Conservation (phyloP, 2,113 vertebrate genomes). For the Corynorhinus townsendii region DNA sequence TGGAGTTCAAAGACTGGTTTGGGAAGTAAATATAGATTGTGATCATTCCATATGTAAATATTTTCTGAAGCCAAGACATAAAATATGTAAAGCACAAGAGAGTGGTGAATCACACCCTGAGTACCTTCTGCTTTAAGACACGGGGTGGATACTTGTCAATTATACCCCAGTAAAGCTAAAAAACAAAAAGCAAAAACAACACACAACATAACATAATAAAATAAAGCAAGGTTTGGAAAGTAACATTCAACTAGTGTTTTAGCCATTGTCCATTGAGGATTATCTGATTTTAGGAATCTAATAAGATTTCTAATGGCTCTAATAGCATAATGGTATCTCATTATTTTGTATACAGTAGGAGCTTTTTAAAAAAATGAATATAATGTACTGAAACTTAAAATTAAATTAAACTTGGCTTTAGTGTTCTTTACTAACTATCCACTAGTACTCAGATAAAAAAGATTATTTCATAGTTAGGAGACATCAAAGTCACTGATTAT, state of each 20-base stretch:
- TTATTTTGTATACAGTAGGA: not conserved
- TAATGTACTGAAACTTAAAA: not conserved
- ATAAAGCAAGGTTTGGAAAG: not conserved
- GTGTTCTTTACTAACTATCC: not conserved
- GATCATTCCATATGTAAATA: not conserved
- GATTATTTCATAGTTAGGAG: not conserved
- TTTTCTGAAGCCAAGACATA: constrained; percentile 15
- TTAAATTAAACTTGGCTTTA: not conserved
- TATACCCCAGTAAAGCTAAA: not conserved
- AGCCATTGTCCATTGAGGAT: not conserved
- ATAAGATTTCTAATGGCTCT: not conserved
- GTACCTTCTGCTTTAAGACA: not conserved
- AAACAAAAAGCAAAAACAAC: not conserved
- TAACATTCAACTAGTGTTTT: not conserved
- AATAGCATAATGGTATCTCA: not conserved
- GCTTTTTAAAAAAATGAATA: not conserved
- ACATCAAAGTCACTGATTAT: not conserved
- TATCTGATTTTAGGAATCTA: not conserved
- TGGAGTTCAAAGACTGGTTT: not conserved
- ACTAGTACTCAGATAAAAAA: not conserved
- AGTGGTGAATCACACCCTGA: not conserved
- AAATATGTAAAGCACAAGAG: not conserved
- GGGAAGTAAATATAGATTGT: not conserved
- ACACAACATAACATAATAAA: not conserved
- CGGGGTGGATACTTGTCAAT: not conserved